A percentile compares a stretch with the other conserved stretches of the same genome.
Conservation (phyloP, 1,140 invertebrate species). For the Saxidomus purpurata region DNA sequence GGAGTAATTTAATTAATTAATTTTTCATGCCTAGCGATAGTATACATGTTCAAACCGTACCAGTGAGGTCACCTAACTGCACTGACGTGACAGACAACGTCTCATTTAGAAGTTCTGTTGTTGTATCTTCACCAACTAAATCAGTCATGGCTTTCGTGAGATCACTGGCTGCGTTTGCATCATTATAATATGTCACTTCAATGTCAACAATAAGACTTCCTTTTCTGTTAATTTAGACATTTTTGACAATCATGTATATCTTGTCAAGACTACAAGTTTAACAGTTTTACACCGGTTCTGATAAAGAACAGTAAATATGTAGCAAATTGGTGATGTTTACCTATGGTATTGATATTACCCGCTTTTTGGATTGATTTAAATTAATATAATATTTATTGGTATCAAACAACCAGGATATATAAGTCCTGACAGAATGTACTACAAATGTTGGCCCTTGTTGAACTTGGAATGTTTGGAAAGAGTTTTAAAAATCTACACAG, state of each 20-base stretch:
- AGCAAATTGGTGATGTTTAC: too few species aligned
- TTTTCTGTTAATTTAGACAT: too few species aligned
- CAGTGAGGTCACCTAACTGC: not conserved
- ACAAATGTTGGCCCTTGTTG: too few species aligned
- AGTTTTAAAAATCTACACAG: too few species aligned
- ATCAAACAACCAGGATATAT: too few species aligned
- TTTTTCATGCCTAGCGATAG: too few species aligned
- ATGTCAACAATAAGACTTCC: constrained; percentile 12
- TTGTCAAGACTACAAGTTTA: not conserved
- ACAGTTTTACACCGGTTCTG: not conserved
- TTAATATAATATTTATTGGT: too few species aligned
- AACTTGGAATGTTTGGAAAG: too few species aligned
- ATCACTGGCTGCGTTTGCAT: not conserved
- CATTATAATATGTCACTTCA: not conserved
- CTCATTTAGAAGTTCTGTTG: not conserved
- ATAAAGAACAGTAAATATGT: too few species aligned
- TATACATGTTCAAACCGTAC: too few species aligned
- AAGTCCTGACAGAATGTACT: too few species aligned
- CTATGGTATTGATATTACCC: not conserved
- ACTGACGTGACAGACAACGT: not conserved
- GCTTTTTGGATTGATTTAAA: not conserved
- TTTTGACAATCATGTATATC: not conserved
- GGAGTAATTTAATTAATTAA: too few species aligned
- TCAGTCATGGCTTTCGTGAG: not conserved
- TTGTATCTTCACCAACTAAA: not conserved